Evolutionary conservation across 2,113 vertebrate species (phyloP).

Genomic region (Boulengeromyrus knoepffleri): DNA sequence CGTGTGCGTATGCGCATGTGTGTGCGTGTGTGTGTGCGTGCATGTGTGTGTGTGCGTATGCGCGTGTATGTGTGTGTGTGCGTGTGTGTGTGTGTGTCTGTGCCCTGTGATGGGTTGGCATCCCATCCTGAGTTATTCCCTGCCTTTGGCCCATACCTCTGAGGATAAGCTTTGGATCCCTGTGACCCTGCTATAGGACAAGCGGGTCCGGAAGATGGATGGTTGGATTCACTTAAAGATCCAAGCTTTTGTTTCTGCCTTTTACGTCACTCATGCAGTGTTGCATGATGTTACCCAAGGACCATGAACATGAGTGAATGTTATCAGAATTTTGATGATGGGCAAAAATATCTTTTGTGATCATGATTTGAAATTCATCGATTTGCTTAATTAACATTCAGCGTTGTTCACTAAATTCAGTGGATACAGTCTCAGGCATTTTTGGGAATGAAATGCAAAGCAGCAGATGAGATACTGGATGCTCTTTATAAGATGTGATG

Average conservation of each 20-base stretch:
- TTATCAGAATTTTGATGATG: background rate
- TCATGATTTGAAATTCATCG: slow-evolving; percentile 1
- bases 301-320: background rate
- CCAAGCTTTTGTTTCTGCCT: background rate
- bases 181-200: background rate
- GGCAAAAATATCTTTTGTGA: background rate
- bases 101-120: background rate
- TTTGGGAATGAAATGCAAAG: background rate
- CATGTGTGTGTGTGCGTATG: no score
- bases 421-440: background rate
- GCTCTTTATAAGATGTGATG: background rate
- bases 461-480: background rate
- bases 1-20: no score
- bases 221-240: background rate
- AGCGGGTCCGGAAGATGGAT: background rate
- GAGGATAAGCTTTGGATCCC: background rate
- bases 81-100: background rate
- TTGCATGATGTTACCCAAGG: background rate
- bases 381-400: background rate
- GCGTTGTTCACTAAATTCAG: background rate
- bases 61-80: background rate
- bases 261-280: background rate
- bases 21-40: no score
- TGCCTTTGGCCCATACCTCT: background rate
- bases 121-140: background rate